Evolutionary conservation across 2,888 invertebrate species (phyloP).

Genomic region (Orthonychiurus folsomi): DNA sequence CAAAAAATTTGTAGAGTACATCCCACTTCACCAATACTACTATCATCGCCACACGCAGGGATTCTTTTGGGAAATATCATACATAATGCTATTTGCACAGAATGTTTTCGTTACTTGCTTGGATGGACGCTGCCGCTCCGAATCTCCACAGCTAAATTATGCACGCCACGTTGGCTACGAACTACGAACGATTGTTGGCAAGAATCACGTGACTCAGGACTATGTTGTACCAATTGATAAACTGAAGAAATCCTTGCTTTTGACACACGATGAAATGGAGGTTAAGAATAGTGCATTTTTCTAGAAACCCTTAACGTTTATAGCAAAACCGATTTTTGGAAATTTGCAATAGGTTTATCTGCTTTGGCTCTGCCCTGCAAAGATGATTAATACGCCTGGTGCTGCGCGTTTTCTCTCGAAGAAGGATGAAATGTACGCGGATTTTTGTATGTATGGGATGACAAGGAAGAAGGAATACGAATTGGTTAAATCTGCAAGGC

Average conservation of each 20-base stretch:
- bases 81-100: neutral
- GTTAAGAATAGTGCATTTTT: neutral
- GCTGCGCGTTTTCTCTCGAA: neutral
- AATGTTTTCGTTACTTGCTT: constrained; percentile 2
- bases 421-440: constrained; percentile 10
- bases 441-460: constrained; percentile 9
- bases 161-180: neutral
- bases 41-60: constrained; percentile 9
- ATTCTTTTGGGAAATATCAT: constrained; percentile 6
- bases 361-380: constrained; percentile 13
- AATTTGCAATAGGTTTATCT: constrained; percentile 9
- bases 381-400: constrained; percentile 7
- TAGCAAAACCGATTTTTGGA: neutral
- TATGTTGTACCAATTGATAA: constrained; percentile 10
- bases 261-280: constrained; percentile 3
- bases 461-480: neutral
- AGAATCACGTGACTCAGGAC: constrained; percentile 9
- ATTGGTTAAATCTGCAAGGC: neutral
- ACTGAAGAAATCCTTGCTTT: neutral
- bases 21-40: constrained; percentile 10
- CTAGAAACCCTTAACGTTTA: neutral
- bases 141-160: neutral
- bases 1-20: constrained; percentile 1
- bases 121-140: constrained; percentile 7
- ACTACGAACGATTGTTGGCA: neutral